phyloP scores from a whole-genome alignment of 1,140 invertebrate genomes.

The Drosophila bocqueti region DNA sequence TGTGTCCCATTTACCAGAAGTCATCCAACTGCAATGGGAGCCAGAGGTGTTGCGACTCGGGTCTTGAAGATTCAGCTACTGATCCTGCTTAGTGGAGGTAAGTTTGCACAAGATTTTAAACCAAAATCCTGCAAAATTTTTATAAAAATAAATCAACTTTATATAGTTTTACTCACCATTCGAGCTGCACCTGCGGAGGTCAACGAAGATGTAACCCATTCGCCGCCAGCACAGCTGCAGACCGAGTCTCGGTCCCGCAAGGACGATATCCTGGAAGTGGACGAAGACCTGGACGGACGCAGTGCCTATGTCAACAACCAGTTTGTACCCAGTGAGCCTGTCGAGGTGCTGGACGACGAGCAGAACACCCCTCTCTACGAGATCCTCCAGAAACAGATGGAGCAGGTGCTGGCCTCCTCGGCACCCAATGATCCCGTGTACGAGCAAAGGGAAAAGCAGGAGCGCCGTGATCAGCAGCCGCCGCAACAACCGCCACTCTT shows the following conservation, averaged over 20 bases:
- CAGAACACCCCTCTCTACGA: slow-evolving; percentile 72
- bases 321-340: slow-evolving; percentile 66
- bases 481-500: slow-evolving; percentile 64
- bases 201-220: slow-evolving; percentile 27
- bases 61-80: slow-evolving; percentile 31
- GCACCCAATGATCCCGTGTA: slow-evolving; percentile 66
- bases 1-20: slow-evolving; percentile 52
- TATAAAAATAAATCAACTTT: no score
- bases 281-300: slow-evolving; percentile 70
- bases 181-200: slow-evolving; percentile 23
- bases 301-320: slow-evolving; percentile 81
- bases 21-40: slow-evolving; percentile 58
- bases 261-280: slow-evolving; percentile 46
- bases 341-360: slow-evolving; percentile 55
- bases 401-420: slow-evolving; percentile 67
- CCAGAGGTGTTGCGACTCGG: slow-evolving; percentile 26
- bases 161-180: slow-evolving; percentile 9
- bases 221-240: slow-evolving; percentile 18
- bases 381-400: slow-evolving; percentile 80
- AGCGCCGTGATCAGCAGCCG: slow-evolving; percentile 44
- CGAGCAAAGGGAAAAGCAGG: slow-evolving; percentile 48
- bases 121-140: no score
- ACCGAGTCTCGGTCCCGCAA: slow-evolving; percentile 48
- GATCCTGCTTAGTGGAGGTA: slow-evolving; percentile 49
- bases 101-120: slow-evolving; percentile 12